These are phyloP conservation scores for Platysternon megacephalum DNA, from an alignment of 2,113 vertebrate genomes.

Conservation along the genomic window DNA sequence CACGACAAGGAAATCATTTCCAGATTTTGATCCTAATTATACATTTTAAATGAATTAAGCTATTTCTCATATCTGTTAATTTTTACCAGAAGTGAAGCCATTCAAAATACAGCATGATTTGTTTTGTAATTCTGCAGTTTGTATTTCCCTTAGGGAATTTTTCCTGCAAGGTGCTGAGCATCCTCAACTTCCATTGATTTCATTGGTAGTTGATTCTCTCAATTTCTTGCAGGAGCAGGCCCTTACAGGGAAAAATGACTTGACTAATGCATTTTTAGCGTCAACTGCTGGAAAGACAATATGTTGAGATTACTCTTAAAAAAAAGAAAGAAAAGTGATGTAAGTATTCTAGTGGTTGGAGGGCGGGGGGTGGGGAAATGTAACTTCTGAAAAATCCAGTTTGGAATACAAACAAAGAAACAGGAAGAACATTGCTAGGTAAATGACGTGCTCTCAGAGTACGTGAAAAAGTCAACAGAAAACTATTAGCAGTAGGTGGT, in stretches of 20 bases:
- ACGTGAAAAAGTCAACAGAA: neutral
- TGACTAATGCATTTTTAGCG: neutral
- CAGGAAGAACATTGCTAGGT: neutral
- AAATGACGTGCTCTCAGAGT: neutral
- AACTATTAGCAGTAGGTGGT: neutral
- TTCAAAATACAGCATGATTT: neutral
- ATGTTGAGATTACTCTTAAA: neutral
- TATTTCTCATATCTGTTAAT: neutral
- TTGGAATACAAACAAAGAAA: neutral
- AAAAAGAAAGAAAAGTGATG: neutral
- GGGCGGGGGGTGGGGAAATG: neutral
- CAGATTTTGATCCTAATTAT: neutral
- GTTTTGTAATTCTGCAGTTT: neutral
- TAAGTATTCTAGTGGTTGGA: neutral
- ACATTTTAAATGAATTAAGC: neutral
- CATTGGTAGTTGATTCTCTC: neutral
- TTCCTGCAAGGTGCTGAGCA: neutral
- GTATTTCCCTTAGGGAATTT: neutral
- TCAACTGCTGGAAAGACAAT: neutral
- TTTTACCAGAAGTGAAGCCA: accelerated
- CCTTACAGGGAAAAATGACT: neutral
- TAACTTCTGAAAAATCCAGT: neutral
- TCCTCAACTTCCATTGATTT: neutral
- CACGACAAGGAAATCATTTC: neutral
- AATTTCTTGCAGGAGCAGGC: neutral